These are phyloP conservation scores for Clarias platycephalus DNA, from an alignment of 2,797 vertebrate genomes.

Conservation along the genomic window DNA sequence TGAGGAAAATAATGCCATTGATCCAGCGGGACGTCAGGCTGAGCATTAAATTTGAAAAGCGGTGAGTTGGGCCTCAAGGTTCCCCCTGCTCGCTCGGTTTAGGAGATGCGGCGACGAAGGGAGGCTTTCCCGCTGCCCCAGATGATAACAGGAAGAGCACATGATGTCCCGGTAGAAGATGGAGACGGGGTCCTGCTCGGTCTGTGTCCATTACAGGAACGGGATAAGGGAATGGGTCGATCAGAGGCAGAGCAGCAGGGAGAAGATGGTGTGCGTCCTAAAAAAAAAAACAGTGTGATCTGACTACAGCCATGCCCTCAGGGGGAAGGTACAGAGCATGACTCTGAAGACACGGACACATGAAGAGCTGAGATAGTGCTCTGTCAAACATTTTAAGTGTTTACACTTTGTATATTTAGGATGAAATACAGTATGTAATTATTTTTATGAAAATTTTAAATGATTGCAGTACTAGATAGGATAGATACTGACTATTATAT, in stretches of 20 bases:
- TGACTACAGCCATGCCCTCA: background rate
- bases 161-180: conserved; percentile 64
- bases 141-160: conserved; percentile 71
- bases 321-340: background rate
- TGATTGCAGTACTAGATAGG: background rate
- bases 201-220: conserved; percentile 33
- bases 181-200: conserved; percentile 57
- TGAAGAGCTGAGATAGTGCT: background rate
- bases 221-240: conserved; percentile 42
- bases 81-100: conserved; percentile 47
- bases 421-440: background rate
- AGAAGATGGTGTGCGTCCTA: conserved; percentile 17
- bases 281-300: conserved; percentile 16
- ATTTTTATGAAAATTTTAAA: background rate
- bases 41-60: conserved; percentile 77
- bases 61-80: conserved; percentile 71
- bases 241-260: conserved; percentile 28
- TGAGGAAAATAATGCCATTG: conserved; percentile 82
- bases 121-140: conserved; percentile 65
- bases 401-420: background rate
- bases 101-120: conserved; percentile 59
- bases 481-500: background rate
- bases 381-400: background rate
- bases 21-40: conserved; percentile 69
- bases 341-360: background rate